Evolutionary conservation across 2,797 vertebrate genomes (phyloP), one percentile per base, ranked within the genome.

Genomic region (Percopsis omiscomaycus): DNA sequence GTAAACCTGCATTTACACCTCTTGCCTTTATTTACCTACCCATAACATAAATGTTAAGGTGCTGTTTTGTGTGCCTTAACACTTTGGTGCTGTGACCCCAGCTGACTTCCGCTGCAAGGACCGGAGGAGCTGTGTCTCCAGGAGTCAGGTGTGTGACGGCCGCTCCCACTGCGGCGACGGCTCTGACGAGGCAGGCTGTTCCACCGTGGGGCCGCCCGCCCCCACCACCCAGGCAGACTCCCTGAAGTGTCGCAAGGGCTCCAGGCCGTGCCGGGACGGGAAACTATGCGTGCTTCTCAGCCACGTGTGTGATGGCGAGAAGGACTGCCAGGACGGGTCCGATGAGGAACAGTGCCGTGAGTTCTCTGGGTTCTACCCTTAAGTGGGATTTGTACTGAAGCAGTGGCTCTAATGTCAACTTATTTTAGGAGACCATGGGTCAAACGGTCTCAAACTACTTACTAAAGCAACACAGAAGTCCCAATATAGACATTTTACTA

Each of bases 301-400:
- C 44, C 92, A 93, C 1, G 8, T 95, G 59, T 97, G 95, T 57
- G 94, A 98, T 16, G 95, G 96, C 3, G 93, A 95, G 68, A 71
- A 6, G 1, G 96, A 97, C 87, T 96, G 96, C 61, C 61, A 37
- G 1, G 96, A 97, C 16, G 94, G 94, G 29, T 97, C 94, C 0
- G 95, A 98, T 51, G 95, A 98, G 68, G 88, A 93, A 22, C 22
- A 22, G 22, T 22, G 22, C 22, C 22, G 22, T 22, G 22, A 22
- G 22, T 22, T 22, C 22, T 22, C 22, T 22, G 22, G 22, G 22
- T 22, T 22, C 22, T 22, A 22, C 22, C 1, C 22, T 22, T 22
- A 22, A 22, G 22, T 22, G 22, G 22, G 22, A 22, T 22, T 22
- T 22, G 22, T 22, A 22, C 22, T 22, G 22, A 22, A 22, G 22